Percentiles rank a stretch among this genome's conserved stretches.
Evolutionary conservation across 2,113 vertebrate species (phyloP).

Genomic region (Eolophus roseicapilla): DNA sequence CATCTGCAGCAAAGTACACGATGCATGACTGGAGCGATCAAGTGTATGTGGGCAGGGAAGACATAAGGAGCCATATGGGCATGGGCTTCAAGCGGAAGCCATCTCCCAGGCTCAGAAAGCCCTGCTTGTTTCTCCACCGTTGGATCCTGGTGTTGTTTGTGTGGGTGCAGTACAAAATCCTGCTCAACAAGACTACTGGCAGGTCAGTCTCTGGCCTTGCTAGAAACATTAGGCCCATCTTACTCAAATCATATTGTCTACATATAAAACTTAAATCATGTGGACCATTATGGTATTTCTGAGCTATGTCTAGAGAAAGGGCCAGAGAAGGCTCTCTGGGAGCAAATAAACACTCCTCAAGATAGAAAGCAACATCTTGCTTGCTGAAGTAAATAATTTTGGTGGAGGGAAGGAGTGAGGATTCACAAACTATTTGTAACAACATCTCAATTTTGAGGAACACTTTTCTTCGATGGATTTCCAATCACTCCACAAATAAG

Average conservation of each 20-base stretch:
- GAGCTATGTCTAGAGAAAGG: not conserved
- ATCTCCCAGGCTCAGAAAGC: not conserved
- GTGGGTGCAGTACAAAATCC: not conserved
- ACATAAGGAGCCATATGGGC: accelerated
- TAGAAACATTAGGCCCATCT: not conserved
- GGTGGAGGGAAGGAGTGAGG: not conserved
- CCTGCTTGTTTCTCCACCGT: not conserved
- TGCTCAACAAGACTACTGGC: not conserved
- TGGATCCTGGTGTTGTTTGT: not conserved
- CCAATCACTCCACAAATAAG: not conserved
- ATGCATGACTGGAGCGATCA: accelerated
- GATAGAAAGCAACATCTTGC: not conserved
- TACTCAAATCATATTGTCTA: not conserved
- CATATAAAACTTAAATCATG: not conserved
- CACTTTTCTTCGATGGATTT: not conserved
- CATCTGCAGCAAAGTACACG: accelerated
- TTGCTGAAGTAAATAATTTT: not conserved
- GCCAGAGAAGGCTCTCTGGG: not conserved
- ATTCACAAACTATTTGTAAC: not conserved
- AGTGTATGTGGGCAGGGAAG: accelerated
- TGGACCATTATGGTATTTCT: not conserved
- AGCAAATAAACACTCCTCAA: not conserved
- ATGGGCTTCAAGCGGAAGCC: not conserved
- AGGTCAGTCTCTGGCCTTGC: not conserved
- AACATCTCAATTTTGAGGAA: not conserved